Percentiles rank a stretch among this genome's conserved stretches.
Conservation (phyloP, 2,888 invertebrate species). For the Patella ulyssiponensis region DNA sequence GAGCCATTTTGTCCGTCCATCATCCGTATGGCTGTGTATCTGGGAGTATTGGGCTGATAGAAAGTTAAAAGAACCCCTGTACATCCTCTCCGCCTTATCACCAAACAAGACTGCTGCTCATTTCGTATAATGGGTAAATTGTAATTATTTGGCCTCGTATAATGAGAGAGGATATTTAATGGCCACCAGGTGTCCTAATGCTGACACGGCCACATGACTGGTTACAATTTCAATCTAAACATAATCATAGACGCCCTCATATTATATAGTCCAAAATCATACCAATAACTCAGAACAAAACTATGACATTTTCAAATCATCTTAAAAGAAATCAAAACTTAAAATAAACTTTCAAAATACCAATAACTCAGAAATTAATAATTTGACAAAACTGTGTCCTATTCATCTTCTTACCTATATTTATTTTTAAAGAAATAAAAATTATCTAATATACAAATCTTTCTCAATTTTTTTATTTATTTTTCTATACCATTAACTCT, state of each 20-base stretch:
- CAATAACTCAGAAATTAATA: too few species aligned
- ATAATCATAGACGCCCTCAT: neutral
- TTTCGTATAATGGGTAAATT: conserved; percentile 36
- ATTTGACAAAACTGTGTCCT: too few species aligned
- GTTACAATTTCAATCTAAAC: conserved; percentile 9
- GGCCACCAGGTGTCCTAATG: conserved; percentile 33
- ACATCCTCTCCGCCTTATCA: conserved; percentile 24
- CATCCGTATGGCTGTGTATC: neutral
- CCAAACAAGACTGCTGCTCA: conserved; percentile 19
- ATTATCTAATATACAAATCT: too few species aligned
- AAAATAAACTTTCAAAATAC: too few species aligned
- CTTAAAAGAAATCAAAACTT: too few species aligned
- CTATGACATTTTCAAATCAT: too few species aligned
- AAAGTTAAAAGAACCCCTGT: neutral
- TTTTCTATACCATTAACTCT: too few species aligned
- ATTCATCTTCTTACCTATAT: too few species aligned
- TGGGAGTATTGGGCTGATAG: too few species aligned
- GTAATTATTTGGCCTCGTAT: conserved; percentile 38
- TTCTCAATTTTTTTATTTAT: too few species aligned
- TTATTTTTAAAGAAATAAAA: too few species aligned
- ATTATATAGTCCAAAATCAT: neutral
- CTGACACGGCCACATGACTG: conserved; percentile 6
- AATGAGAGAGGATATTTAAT: conserved; percentile 24
- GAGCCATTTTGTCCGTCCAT: conserved; percentile 29
- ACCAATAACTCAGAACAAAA: too few species aligned